phyloP scores from a whole-genome alignment of 2,888 invertebrate genomes.

The Acrobasis consociella region DNA sequence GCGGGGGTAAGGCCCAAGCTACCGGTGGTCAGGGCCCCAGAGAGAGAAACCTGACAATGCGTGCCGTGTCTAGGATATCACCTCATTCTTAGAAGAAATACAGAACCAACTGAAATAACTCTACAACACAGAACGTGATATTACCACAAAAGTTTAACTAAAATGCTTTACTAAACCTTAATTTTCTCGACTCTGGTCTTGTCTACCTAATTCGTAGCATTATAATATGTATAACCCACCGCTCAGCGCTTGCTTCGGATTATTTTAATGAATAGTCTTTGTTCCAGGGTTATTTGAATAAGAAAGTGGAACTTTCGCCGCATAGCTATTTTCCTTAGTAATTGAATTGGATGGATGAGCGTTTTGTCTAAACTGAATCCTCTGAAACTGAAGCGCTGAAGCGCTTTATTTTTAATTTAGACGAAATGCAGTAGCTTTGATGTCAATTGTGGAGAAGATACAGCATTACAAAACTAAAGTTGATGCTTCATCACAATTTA shows the following conservation, averaged over 20 bases:
- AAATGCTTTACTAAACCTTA: constrained; percentile 30
- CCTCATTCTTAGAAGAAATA: too few relatives aligned
- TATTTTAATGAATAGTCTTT: constrained; percentile 76
- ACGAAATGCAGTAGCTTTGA: constrained; percentile 7
- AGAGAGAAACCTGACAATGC: too few relatives aligned
- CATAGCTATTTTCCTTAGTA: constrained; percentile 66
- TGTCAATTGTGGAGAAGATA: too few relatives aligned
- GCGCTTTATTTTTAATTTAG: constrained; percentile 22
- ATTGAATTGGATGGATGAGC: constrained; percentile 71
- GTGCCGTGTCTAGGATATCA: too few relatives aligned
- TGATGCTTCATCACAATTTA: too few relatives aligned
- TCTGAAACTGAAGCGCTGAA: constrained; percentile 28
- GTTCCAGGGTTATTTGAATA: constrained; percentile 75
- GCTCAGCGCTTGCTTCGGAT: constrained; percentile 52
- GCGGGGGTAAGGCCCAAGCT: too few relatives aligned
- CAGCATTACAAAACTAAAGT: too few relatives aligned
- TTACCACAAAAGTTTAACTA: constrained; percentile 2
- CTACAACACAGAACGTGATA: too few relatives aligned
- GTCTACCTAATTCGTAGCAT: constrained; percentile 35
- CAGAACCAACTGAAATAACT: too few relatives aligned
- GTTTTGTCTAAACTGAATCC: constrained; percentile 42
- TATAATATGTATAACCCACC: constrained; percentile 43
- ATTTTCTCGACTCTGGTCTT: constrained; percentile 30
- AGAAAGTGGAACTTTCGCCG: constrained; percentile 69
- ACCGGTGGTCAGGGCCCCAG: too few relatives aligned